Base-by-base conservation (phyloP, 2,888 invertebrate species). In the Pristionchus entomophagus region DNA sequence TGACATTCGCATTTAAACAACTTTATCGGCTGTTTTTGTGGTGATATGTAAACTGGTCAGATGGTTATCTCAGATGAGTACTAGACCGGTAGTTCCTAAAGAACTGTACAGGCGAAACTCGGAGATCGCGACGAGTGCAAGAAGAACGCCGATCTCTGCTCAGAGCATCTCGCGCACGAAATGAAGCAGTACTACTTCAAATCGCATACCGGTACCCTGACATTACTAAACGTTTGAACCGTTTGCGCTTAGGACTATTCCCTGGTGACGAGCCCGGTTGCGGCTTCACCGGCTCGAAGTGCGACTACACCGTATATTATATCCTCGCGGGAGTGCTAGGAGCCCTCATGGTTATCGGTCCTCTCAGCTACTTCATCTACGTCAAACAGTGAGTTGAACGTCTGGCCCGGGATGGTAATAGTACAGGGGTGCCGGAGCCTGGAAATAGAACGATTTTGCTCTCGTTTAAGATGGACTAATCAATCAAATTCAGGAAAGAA, bases 101-200 rank as follows among this genome's bases (percentile, higher is more conserved):
- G n/a, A n/a, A n/a, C n/a, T n/a, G n/a, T n/a, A n/a, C 49, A 84
- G 86, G 93, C 93, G 0, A 89, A 91, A 65, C 89, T 92, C 51
- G 91, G 89, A 35, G 92, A 92, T 51, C 88, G 88, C 41, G 87
- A 87, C n/a, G 89, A 91, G 80, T 93, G 93, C 80, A 89, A 88
- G 59, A 86, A 87, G 65, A 89, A 91, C 38, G 88, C 88, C n/a
- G 88, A 90, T 19, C 88, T 90, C 81, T 93, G 93, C 78, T 93
- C 93, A n/a, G 93, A 93, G 86, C 93, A 93, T 89, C 91, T 92
- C 51, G 93, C 92, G 12, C 92, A 93, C 86, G 93, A 93, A 86
- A 89, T 90, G 5, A 87, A 89, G 12, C 91, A 91, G 51, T 89
- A 89, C 80, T 93, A 92, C 65, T 93, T 91, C 91, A 82, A 86